Evolutionary conservation across 2,888 invertebrate genomes (phyloP), one percentile per base, ranked within the genome.

Genomic region (Limulus polyphemus): DNA sequence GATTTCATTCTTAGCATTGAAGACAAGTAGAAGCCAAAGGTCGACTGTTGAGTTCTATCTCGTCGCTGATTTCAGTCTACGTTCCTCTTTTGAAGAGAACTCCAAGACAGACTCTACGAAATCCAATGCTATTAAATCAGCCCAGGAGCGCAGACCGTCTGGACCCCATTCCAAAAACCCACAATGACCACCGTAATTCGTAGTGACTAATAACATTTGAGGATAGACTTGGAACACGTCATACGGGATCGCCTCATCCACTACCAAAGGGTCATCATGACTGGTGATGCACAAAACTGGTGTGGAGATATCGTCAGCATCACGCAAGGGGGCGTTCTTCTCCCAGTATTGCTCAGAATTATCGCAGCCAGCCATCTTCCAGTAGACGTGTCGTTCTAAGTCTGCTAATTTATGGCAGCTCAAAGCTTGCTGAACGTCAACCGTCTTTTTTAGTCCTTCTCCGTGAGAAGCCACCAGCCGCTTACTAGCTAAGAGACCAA

Each of bases 131-230:
- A 62, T 9, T 10, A n/a, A 12, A 10, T 50, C 52, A 11, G 64
- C 64, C 64, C 64, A 64, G 1, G 56, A 58, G 13, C 17, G 12
- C 11, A 49, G n/a, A 14, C 32, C 50, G 10, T 17, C n/a, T 9
- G 48, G 13, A 5, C 49, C 58, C 1, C 47, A 49, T 48, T 75
- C 72, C 32, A 73, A 63, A 63, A 75, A 75, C 10, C 74, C 74
- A 66, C 74, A 74, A 61, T 75, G 75, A 2, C 75, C 75, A 11
- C 75, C 75, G 56, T 68, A 68, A n/a, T 71, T 70, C 2, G 74
- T 70, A 2, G 69, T 69, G 9, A 70, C 72, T 16, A 75, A 68
- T 32, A 75, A 62, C 60, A 74, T 70, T 61, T 75, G 73, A 1
- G 74, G 74, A 64, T 73, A 73, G 54, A 70, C 71, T 47, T 69